Conservation (phyloP, 2,888 invertebrate genomes). For the Osmoderma eremita region DNA sequence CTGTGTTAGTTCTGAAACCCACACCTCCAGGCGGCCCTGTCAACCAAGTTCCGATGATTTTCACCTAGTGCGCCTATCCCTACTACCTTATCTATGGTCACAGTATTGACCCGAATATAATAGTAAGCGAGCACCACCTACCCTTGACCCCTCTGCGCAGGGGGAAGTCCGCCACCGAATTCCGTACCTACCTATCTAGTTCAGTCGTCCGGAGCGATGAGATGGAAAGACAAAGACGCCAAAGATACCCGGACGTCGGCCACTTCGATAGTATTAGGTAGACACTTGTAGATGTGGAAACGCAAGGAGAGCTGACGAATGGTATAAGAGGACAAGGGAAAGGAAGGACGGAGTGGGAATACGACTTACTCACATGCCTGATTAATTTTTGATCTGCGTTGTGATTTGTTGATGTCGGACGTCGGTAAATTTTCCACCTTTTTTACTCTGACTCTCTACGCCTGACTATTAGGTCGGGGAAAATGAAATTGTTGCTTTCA, state of each 20-base stretch:
- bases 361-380: neutral
- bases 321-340: neutral
- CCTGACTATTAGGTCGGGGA: too few relatives aligned
- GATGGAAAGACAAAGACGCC: slow-evolving; percentile 16
- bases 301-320: neutral
- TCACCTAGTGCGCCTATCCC: too few relatives aligned
- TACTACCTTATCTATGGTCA: too few relatives aligned
- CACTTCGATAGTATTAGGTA: too few relatives aligned
- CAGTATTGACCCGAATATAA: slow-evolving; percentile 40
- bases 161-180: slow-evolving; percentile 33
- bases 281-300: too few relatives aligned
- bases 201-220: slow-evolving; percentile 9
- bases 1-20: too few relatives aligned
- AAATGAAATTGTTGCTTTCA: too few relatives aligned
- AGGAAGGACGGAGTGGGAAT: neutral
- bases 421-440: neutral
- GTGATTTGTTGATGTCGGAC: slow-evolving; percentile 1
- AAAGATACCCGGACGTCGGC: too few relatives aligned
- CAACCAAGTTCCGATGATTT: too few relatives aligned
- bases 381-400: slow-evolving; percentile 9
- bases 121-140: slow-evolving; percentile 37
- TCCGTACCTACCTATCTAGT: slow-evolving; percentile 25
- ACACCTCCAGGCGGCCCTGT: too few relatives aligned
- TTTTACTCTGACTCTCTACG: too few relatives aligned
- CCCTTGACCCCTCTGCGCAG: slow-evolving; percentile 42